Conservation (phyloP, 2,888 invertebrate genomes). For the Anthrax anthrax region DNA sequence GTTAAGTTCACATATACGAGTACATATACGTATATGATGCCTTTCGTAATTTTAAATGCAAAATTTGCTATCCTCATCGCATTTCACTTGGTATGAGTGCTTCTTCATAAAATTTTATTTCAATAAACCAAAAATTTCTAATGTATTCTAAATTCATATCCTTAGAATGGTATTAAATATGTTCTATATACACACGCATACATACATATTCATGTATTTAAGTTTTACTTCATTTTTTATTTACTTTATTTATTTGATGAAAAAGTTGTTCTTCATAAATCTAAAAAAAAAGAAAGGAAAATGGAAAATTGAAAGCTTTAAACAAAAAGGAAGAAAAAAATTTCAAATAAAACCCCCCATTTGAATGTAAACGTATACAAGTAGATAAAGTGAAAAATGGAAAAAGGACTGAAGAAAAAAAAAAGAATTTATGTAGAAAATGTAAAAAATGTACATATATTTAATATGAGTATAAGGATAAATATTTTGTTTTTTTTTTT, state of each 20-base stretch:
- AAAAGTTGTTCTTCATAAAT: constrained; percentile 31
- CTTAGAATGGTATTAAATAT: too few relatives aligned
- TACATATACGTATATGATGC: too few relatives aligned
- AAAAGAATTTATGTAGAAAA: background rate
- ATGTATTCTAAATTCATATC: too few relatives aligned
- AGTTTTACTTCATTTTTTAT: background rate
- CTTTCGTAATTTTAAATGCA: too few relatives aligned
- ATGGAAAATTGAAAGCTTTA: background rate
- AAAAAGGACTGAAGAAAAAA: background rate
- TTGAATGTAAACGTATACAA: background rate
- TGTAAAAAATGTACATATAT: background rate
- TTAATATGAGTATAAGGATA: background rate
- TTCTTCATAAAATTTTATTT: too few relatives aligned
- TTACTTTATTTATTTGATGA: constrained; percentile 18
- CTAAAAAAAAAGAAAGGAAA: constrained; percentile 19
- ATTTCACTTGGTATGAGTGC: too few relatives aligned
- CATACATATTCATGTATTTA: constrained; percentile 1
- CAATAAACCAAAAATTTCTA: too few relatives aligned
- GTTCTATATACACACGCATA: background rate
- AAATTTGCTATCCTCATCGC: too few relatives aligned
- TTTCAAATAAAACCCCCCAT: background rate
- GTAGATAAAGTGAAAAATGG: background rate
- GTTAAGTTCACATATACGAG: too few relatives aligned
- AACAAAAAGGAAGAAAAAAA: background rate
- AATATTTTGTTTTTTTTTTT: background rate